These are phyloP conservation scores for Unio pictorum DNA, from an alignment of 2,888 invertebrate species.

Conservation along the genomic window DNA sequence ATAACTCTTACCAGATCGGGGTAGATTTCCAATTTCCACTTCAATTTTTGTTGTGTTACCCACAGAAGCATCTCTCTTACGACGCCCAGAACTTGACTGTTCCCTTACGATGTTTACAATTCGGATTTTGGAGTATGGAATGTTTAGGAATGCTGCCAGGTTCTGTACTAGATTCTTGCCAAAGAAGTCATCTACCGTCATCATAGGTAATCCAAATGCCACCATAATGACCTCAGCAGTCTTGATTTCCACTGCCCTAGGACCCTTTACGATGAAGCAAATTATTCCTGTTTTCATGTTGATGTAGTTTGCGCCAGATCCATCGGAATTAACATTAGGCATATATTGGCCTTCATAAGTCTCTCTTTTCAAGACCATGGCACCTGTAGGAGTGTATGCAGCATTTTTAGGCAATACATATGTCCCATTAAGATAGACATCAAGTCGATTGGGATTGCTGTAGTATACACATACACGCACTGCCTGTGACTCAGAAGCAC, in stretches of 20 bases:
- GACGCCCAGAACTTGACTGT: conserved; percentile 17
- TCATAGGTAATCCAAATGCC: conserved; percentile 40
- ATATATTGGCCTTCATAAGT: conserved; percentile 19
- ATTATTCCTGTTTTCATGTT: conserved; percentile 42
- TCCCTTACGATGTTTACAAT: conserved; percentile 54
- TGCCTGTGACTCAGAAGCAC: conserved; percentile 42
- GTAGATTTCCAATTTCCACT: conserved; percentile 51
- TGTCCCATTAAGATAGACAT: conserved; percentile 44
- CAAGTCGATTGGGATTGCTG: conserved; percentile 47
- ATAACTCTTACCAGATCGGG: conserved; percentile 21
- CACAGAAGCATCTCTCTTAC: conserved; percentile 27
- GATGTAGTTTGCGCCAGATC: conserved; percentile 56
- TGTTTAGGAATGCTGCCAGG: conserved; percentile 56
- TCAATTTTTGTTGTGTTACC: conserved; percentile 25
- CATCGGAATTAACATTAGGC: conserved; percentile 30
- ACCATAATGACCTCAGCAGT: conserved; percentile 45
- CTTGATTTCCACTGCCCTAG: conserved; percentile 39
- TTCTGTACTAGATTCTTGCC: conserved; percentile 59
- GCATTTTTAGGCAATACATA: conserved; percentile 48
- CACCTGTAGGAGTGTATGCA: background rate
- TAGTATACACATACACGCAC: conserved; percentile 55
- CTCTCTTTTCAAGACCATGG: too few species aligned
- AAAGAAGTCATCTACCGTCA: conserved; percentile 64
- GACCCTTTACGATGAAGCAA: conserved; percentile 52
- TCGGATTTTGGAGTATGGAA: conserved; percentile 55